phyloP scores from a whole-genome alignment of 1,140 invertebrate genomes.

The Thaumetopoea pityocampa region DNA sequence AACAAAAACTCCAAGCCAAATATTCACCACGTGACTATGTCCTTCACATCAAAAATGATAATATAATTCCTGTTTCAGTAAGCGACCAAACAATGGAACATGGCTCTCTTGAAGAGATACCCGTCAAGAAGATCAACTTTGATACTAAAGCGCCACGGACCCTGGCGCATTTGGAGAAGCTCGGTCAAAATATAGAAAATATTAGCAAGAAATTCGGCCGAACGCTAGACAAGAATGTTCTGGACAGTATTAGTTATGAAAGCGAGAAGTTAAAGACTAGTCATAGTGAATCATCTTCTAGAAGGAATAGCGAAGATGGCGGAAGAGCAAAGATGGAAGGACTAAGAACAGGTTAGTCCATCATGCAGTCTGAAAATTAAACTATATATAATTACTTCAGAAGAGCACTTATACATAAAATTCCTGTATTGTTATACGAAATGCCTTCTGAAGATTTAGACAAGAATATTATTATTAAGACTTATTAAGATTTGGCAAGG shows the following conservation, averaged over 20 bases:
- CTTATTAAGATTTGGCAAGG: too few relatives aligned
- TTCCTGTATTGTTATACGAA: too few relatives aligned
- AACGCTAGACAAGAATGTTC: conserved; percentile 22
- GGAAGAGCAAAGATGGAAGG: conserved; percentile 42
- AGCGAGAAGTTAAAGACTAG: conserved; percentile 48
- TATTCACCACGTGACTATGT: too few relatives aligned
- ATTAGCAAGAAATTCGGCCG: conserved; percentile 17
- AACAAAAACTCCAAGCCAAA: too few relatives aligned
- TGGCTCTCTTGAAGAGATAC: conserved; percentile 18
- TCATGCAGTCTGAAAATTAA: too few relatives aligned
- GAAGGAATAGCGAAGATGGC: conserved; percentile 57
- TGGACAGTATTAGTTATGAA: conserved; percentile 53
- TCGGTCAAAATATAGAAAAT: conserved; percentile 4
- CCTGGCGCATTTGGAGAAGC: conserved; percentile 22
- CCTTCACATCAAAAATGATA: too few relatives aligned
- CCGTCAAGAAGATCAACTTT: conserved; percentile 11
- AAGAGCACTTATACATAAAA: too few relatives aligned
- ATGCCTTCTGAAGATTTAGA: too few relatives aligned
- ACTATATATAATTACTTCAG: too few relatives aligned
- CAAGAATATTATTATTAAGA: too few relatives aligned
- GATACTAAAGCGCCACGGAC: conserved; percentile 23
- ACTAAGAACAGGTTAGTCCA: conserved; percentile 43
- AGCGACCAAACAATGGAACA: conserved; percentile 29
- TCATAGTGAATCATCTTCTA: conserved; percentile 52
- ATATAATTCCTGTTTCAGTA: too few relatives aligned